These are phyloP conservation scores for Tipula lateralis DNA, from an alignment of 2,888 invertebrate species.

Conservation along the genomic window DNA sequence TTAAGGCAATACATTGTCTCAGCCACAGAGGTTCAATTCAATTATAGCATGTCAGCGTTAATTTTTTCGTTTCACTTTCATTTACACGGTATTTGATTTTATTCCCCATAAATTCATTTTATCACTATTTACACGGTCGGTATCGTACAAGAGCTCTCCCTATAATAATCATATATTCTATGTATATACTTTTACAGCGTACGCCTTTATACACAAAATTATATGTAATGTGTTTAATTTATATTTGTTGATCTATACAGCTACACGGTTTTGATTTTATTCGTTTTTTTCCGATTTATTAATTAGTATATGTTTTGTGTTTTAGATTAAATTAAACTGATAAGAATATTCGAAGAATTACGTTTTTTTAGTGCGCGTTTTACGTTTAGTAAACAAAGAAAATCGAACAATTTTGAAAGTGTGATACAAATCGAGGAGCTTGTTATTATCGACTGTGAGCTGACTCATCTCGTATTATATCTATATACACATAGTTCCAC, in stretches of 20 bases:
- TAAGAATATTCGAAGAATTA: background rate
- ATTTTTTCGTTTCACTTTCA: slow-evolving; percentile 19
- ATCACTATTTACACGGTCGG: slow-evolving; percentile 19
- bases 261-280: slow-evolving; percentile 11
- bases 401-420: background rate
- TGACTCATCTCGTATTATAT: background rate
- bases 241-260: background rate
- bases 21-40: background rate
- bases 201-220: background rate
- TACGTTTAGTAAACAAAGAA: background rate
- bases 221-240: background rate
- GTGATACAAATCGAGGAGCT: too few relatives aligned
- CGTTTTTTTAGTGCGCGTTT: background rate
- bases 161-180: background rate
- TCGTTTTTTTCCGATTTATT: background rate
- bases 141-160: background rate
- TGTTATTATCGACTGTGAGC: background rate
- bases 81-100: background rate
- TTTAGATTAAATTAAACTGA: background rate
- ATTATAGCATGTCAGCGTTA: background rate
- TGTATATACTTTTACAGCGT: background rate
- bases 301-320: background rate
- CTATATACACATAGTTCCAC: background rate
- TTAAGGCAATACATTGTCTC: background rate
- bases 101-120: background rate